These are phyloP conservation scores for Drosophila pruinosa DNA, from an alignment of 1,140 invertebrate species.

Conservation along the genomic window DNA sequence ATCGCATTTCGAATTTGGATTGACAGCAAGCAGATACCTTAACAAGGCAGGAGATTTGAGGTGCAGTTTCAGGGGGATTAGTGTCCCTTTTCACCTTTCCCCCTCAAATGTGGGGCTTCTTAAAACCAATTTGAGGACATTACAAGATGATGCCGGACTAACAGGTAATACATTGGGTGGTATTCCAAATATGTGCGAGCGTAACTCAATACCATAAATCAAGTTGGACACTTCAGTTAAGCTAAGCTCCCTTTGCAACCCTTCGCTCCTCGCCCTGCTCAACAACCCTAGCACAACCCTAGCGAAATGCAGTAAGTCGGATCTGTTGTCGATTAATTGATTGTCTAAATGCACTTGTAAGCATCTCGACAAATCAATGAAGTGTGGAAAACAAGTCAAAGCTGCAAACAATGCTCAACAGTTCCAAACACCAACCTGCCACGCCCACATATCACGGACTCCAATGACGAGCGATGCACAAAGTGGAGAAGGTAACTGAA, in stretches of 20 bases:
- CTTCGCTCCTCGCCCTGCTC: not conserved
- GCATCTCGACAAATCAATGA: slow-evolving; percentile 77
- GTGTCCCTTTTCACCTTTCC: not conserved
- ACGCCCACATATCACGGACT: slow-evolving; percentile 19
- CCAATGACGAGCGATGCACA: slow-evolving; percentile 19
- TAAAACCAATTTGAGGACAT: slow-evolving; percentile 36
- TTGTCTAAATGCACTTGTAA: slow-evolving; percentile 81
- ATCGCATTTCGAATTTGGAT: slow-evolving; percentile 54
- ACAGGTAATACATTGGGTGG: slow-evolving; percentile 23
- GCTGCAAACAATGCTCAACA: slow-evolving; percentile 45
- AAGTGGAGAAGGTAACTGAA: not conserved
- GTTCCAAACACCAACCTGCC: not conserved
- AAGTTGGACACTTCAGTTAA: slow-evolving; percentile 54
- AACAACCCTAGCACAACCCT: not conserved
- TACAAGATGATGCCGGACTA: slow-evolving; percentile 22
- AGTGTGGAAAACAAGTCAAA: slow-evolving; percentile 69
- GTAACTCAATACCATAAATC: slow-evolving; percentile 74
- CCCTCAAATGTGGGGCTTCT: slow-evolving; percentile 49
- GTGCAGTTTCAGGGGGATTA: slow-evolving; percentile 3
- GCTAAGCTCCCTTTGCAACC: slow-evolving; percentile 9
- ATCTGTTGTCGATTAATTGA: slow-evolving; percentile 78
- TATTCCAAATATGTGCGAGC: slow-evolving; percentile 57
- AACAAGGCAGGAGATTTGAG: not conserved
- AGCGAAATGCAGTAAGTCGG: slow-evolving; percentile 28
- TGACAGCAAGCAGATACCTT: not conserved